A percentile compares a stretch with the other conserved stretches of the same genome.
Evolutionary conservation across 2,888 invertebrate genomes (phyloP).

Genomic region (Cataglyphis albicans): DNA sequence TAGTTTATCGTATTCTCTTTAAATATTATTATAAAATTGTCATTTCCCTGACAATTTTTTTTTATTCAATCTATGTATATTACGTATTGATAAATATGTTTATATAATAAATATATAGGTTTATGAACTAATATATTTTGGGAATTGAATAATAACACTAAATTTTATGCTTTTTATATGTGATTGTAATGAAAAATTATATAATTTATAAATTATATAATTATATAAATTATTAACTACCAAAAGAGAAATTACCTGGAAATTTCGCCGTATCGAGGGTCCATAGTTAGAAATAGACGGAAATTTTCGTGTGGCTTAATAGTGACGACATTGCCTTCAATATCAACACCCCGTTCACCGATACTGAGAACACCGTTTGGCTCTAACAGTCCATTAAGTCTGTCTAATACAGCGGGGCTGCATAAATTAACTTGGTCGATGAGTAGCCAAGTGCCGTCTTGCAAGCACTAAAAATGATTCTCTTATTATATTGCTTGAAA

Average conservation of each 20-base stretch:
- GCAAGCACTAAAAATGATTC: conserved; percentile 88
- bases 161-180: background rate
- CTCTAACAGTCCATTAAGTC: conserved; percentile 98
- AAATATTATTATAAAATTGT: background rate
- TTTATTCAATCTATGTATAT: background rate
- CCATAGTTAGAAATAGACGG: conserved; percentile 97
- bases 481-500: conserved; percentile 12
- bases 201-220: background rate
- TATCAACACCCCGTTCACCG: conserved; percentile 95
- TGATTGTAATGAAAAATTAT: background rate
- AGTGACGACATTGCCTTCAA: conserved; percentile 90
- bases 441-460: conserved; percentile 93
- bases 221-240: background rate
- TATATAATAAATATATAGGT: background rate
- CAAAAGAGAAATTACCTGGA: conserved; percentile 89
- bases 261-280: conserved; percentile 97
- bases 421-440: conserved; percentile 98
- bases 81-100: background rate
- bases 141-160: background rate
- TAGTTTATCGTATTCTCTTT: background rate
- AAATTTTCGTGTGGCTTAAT: conserved; percentile 96
- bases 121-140: background rate
- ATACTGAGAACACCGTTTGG: conserved; percentile 95
- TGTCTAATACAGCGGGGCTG: conserved; percentile 98
- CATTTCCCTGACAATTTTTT: background rate